A percentile compares a stretch with the other conserved stretches of the same genome.
phyloP scores from a whole-genome alignment of 2,113 vertebrate genomes.

The Odontophorus gujanensis region DNA sequence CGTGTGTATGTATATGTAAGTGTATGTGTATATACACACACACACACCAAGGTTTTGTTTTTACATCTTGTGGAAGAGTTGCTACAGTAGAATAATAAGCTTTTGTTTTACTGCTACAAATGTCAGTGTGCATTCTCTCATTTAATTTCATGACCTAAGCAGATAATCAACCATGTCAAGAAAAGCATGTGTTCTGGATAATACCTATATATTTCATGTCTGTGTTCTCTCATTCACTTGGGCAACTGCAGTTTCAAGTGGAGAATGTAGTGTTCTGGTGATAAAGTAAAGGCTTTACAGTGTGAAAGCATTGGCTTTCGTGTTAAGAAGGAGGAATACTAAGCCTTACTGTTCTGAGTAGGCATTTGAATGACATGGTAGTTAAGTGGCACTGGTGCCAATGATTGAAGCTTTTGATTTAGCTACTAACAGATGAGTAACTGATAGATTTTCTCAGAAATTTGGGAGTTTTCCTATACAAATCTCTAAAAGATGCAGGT shows the following conservation, averaged over 20 bases:
- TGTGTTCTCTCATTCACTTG: constrained; percentile 64
- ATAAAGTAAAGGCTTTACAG: constrained; percentile 77
- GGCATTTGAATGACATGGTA: constrained; percentile 81
- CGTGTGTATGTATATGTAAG: neutral
- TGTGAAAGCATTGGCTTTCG: constrained; percentile 72
- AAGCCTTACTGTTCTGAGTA: constrained; percentile 77
- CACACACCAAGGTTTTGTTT: neutral
- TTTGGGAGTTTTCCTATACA: constrained; percentile 57
- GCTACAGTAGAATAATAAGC: constrained; percentile 4
- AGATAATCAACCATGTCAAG: constrained; percentile 64
- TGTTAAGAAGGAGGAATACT: constrained; percentile 76
- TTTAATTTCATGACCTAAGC: constrained; percentile 73
- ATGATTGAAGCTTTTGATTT: constrained; percentile 73
- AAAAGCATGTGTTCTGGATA: constrained; percentile 65
- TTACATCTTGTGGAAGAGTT: neutral
- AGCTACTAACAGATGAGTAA: constrained; percentile 64
- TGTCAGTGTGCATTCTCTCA: constrained; percentile 16
- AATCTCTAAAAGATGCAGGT: constrained; percentile 27
- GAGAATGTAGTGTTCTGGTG: constrained; percentile 74
- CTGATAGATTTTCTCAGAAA: constrained; percentile 71
- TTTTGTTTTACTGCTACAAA: constrained; percentile 41
- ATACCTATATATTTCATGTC: constrained; percentile 66
- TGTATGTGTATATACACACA: no score
- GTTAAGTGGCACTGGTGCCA: constrained; percentile 80
- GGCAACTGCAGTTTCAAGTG: constrained; percentile 77